These are phyloP conservation scores for Eristalis intricaria DNA, from an alignment of 2,888 invertebrate genomes.

Conservation along the genomic window DNA sequence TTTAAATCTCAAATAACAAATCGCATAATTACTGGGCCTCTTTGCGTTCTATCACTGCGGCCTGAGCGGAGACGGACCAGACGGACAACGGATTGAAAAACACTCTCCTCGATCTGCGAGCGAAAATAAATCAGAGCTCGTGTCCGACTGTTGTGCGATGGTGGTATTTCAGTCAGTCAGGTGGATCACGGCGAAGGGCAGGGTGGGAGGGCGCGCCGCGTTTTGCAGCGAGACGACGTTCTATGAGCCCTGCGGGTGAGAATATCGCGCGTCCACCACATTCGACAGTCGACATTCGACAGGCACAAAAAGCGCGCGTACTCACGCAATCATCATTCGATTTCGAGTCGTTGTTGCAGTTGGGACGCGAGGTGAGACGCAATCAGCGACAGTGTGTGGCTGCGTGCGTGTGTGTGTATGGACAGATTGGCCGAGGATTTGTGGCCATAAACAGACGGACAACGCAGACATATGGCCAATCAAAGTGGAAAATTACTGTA, in stretches of 20 bases:
- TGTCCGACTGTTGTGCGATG: constrained; percentile 68
- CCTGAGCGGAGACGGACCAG: neutral
- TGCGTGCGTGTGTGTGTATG: neutral
- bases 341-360: constrained; percentile 34
- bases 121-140: constrained; percentile 61
- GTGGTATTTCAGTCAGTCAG: constrained; percentile 70
- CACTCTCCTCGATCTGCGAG: constrained; percentile 57
- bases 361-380: neutral
- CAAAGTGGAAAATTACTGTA: constrained; percentile 71
- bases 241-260: constrained; percentile 68
- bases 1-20: constrained; percentile 71
- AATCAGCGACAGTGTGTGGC: too few species aligned
- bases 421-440: constrained; percentile 69
- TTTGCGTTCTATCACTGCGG: constrained; percentile 35
- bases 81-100: constrained; percentile 50
- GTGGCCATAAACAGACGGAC: constrained; percentile 64
- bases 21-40: constrained; percentile 69
- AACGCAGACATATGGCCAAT: constrained; percentile 69
- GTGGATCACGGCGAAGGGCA: constrained; percentile 12
- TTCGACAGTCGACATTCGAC: constrained; percentile 62
- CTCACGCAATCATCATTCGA: constrained; percentile 71
- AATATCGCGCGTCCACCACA: constrained; percentile 64
- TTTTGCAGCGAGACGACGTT: constrained; percentile 55
- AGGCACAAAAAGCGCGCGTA: constrained; percentile 67
- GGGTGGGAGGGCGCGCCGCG: too few species aligned